Percentiles rank a stretch among this genome's conserved stretches.
These are phyloP conservation scores for Drosophila sucinea DNA, from an alignment of 1,140 invertebrate species.

Conservation along the genomic window DNA sequence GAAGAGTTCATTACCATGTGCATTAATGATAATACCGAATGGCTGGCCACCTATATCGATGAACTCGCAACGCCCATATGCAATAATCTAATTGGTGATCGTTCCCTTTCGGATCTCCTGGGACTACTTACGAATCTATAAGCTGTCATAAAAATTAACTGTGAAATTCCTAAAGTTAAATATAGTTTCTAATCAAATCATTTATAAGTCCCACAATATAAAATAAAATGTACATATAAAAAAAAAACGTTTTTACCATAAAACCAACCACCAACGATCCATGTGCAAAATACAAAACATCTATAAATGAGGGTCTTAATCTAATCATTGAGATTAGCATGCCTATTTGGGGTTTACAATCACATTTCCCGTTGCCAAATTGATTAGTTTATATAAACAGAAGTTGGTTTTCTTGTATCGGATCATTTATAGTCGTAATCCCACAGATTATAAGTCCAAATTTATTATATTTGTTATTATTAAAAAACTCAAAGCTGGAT, in stretches of 20 bases:
- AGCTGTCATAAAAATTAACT: slow-evolving; percentile 26
- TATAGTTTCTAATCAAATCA: slow-evolving; percentile 12
- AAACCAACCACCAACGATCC: slow-evolving; percentile 20
- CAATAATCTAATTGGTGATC: slow-evolving; percentile 65
- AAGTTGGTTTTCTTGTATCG: background rate
- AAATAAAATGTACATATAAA: no score
- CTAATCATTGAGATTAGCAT: slow-evolving; percentile 62
- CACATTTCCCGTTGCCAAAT: slow-evolving; percentile 23
- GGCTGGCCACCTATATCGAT: slow-evolving; percentile 49
- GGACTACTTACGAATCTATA: slow-evolving; percentile 15
- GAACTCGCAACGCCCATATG: slow-evolving; percentile 56
- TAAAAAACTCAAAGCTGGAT: no score
- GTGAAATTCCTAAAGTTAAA: slow-evolving; percentile 14
- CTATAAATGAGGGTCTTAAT: slow-evolving; percentile 41
- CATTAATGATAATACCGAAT: slow-evolving; percentile 76
- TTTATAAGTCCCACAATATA: background rate
- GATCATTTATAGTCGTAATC: background rate
- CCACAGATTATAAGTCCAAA: no score
- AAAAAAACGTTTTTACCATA: slow-evolving; percentile 29
- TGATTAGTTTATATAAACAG: slow-evolving; percentile 25
- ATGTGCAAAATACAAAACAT: slow-evolving; percentile 29
- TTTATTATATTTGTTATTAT: no score
- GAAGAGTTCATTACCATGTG: slow-evolving; percentile 72
- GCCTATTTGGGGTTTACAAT: slow-evolving; percentile 34
- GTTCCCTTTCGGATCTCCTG: slow-evolving; percentile 51